Evolutionary conservation across 1,140 invertebrate genomes (phyloP).

Genomic region (Araneus ventricosus): DNA sequence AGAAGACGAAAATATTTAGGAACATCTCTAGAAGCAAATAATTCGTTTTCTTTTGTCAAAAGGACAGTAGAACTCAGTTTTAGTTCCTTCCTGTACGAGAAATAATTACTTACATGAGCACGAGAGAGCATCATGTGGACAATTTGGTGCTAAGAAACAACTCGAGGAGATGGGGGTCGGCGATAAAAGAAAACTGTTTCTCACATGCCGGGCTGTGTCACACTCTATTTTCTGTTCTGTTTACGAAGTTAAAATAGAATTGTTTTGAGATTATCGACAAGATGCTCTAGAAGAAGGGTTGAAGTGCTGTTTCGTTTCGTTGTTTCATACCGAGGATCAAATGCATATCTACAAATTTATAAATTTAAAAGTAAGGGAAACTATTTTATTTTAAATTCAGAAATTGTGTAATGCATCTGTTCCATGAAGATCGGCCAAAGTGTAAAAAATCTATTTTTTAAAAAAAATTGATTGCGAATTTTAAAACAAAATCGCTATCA

Average conservation of each 20-base stretch:
- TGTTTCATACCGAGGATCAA: not conserved
- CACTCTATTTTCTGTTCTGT: not conserved
- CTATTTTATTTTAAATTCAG: no score
- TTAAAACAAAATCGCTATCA: no score
- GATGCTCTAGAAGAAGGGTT: not conserved
- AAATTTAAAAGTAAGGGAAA: no score
- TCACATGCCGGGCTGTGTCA: not conserved
- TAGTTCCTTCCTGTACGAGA: not conserved
- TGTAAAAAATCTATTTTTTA: no score
- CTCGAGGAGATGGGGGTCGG: not conserved
- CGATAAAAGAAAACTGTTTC: not conserved
- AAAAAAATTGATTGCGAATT: no score
- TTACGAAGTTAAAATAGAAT: constrained; percentile 2
- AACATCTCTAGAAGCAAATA: constrained; percentile 5
- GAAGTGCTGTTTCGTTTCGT: not conserved
- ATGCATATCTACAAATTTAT: no score
- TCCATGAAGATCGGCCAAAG: no score
- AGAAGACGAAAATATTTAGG: not conserved
- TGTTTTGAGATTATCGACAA: not conserved
- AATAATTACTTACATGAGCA: not conserved
- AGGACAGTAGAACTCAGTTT: constrained; percentile 31
- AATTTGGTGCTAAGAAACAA: not conserved
- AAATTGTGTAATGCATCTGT: no score
- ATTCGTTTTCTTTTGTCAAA: not conserved
- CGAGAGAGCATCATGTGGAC: not conserved